Evolutionary conservation across 2,113 vertebrate genomes (phyloP).

Genomic region (Sapajus apella): DNA sequence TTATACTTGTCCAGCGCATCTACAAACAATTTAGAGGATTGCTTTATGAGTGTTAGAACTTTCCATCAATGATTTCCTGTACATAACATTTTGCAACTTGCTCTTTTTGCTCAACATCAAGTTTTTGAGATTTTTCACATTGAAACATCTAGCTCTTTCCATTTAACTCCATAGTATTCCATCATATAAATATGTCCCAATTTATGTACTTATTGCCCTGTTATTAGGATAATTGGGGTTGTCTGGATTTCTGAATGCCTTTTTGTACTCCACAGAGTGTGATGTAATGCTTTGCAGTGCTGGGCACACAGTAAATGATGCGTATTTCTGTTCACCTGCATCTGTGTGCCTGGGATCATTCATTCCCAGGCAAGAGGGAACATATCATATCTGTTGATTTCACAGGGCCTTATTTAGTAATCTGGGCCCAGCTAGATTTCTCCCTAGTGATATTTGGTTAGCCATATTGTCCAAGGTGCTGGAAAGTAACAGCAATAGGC

Average conservation of each 20-base stretch:
- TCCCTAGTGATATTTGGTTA: background rate
- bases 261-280: background rate
- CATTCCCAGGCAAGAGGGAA: background rate
- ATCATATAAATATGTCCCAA: background rate
- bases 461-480: background rate
- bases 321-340: conserved; percentile 11
- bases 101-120: background rate
- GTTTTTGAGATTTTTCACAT: background rate
- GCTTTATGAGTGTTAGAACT: conserved; percentile 11
- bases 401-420: background rate
- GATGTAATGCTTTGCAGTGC: background rate
- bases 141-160: background rate
- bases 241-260: background rate
- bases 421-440: background rate
- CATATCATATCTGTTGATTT: background rate
- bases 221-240: background rate
- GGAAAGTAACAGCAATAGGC: background rate
- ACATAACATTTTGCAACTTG: background rate
- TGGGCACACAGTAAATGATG: background rate
- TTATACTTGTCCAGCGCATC: background rate
- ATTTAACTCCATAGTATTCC: background rate
- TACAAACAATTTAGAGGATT: background rate
- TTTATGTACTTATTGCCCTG: background rate
- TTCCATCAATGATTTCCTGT: background rate
- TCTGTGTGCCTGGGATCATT: background rate